Percentiles rank a stretch among this genome's conserved stretches.
Conservation (phyloP, 2,113 vertebrate species). For the Takifugu bimaculatus region DNA sequence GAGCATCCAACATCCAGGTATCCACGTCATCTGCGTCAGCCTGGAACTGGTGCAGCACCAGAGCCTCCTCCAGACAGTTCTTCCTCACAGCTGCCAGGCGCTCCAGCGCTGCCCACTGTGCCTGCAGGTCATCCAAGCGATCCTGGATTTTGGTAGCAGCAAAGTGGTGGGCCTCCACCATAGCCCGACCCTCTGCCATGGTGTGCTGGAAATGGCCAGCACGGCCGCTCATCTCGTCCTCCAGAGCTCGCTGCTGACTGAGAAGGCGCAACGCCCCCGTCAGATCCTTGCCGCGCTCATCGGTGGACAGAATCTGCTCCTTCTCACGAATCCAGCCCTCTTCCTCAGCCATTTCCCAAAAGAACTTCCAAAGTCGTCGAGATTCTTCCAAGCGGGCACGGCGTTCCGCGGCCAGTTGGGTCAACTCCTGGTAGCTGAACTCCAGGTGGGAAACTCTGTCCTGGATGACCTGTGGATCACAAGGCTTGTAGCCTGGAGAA, state of each 20-base stretch:
- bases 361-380: slow-evolving; percentile 94
- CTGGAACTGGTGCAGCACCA: slow-evolving; percentile 90
- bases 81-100: slow-evolving; percentile 83
- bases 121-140: slow-evolving; percentile 82
- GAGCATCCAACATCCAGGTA: slow-evolving; percentile 90
- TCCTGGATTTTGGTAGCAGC: slow-evolving; percentile 86
- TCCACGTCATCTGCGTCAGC: slow-evolving; percentile 88
- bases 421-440: slow-evolving; percentile 93
- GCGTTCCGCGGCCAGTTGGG: slow-evolving; percentile 87
- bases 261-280: slow-evolving; percentile 88
- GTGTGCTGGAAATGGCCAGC: slow-evolving; percentile 85
- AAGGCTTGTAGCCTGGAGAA: slow-evolving; percentile 78
- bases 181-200: slow-evolving; percentile 86
- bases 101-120: slow-evolving; percentile 90
- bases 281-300: slow-evolving; percentile 88
- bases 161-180: slow-evolving; percentile 87
- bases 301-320: slow-evolving; percentile 90
- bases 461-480: slow-evolving; percentile 90
- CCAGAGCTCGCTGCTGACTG: slow-evolving; percentile 89
- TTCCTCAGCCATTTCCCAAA: slow-evolving; percentile 98
- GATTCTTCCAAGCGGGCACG: slow-evolving; percentile 88
- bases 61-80: slow-evolving; percentile 83
- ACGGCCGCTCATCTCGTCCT: slow-evolving; percentile 92
- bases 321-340: slow-evolving; percentile 96
- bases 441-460: slow-evolving; percentile 94